Conservation (phyloP, 2,797 vertebrate species). For the Capromys pilorides region DNA sequence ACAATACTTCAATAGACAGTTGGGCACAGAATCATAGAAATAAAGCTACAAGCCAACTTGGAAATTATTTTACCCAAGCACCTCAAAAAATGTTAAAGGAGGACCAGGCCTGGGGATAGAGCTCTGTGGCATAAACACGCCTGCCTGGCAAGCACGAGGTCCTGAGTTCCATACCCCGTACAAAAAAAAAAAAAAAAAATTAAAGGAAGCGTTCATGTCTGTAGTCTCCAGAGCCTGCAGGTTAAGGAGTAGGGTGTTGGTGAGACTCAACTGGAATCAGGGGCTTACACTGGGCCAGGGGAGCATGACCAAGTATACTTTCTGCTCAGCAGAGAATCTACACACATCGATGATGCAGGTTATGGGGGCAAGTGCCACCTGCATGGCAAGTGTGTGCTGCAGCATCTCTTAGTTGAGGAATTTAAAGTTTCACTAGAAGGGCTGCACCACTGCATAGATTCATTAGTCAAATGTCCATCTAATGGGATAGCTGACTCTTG, state of each 20-base stretch:
- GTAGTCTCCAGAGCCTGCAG: background rate
- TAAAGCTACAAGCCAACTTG: background rate
- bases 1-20: background rate
- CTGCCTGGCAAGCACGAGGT: too few species aligned
- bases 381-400: background rate
- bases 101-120: background rate
- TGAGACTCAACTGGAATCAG: background rate
- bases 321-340: background rate
- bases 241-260: background rate
- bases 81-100: background rate
- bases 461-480: background rate
- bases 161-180: too few species aligned
- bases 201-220: background rate
- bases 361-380: background rate
- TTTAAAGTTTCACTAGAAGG: background rate
- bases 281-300: background rate
- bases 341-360: background rate
- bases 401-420: background rate
- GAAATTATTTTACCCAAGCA: background rate
- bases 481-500: background rate
- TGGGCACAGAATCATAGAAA: background rate
- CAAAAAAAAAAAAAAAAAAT: background rate
- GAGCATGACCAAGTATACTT: background rate
- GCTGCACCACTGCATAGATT: background rate
- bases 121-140: too few species aligned